Percentiles rank a stretch among this genome's conserved stretches.
Conservation (phyloP, 2,888 invertebrate species). For the Drosophila demipolita region DNA sequence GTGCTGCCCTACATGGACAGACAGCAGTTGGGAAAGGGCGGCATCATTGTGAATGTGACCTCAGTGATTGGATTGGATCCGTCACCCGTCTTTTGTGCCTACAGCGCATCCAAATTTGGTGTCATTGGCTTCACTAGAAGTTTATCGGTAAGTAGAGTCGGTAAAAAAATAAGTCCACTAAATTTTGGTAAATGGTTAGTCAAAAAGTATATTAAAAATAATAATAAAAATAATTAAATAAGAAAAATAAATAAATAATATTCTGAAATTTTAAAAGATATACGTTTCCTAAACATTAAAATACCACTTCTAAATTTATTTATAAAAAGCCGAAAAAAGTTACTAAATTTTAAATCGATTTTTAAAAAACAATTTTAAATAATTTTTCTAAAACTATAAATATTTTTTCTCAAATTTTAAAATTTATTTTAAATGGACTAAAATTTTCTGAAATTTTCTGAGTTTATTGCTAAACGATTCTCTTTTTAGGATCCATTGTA, state of each 20-base stretch:
- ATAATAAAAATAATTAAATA: too few relatives aligned
- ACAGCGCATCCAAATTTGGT: conserved; percentile 83
- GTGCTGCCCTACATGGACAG: conserved; percentile 84
- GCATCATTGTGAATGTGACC: conserved; percentile 83
- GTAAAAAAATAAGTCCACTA: rapidly evolving
- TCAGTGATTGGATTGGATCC: conserved; percentile 81
- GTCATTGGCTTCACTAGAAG: conserved; percentile 84
- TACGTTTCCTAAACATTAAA: too few relatives aligned
- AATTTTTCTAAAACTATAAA: background rate
- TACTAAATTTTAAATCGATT: too few relatives aligned
- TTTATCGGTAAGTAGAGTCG: conserved; percentile 71
- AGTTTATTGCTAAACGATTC: background rate
- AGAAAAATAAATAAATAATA: too few relatives aligned
- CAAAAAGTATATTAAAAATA: background rate
- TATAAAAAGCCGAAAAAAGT: background rate
- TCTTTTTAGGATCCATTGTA: conserved; percentile 70
- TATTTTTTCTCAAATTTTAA: background rate
- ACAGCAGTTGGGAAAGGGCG: conserved; percentile 83
- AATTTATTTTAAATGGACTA: background rate
- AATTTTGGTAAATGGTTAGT: background rate
- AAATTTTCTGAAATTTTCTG: background rate
- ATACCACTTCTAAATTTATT: background rate
- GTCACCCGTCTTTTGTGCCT: conserved; percentile 77
- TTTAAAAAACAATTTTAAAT: too few relatives aligned
- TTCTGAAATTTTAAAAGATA: too few relatives aligned